phyloP scores from a whole-genome alignment of 1,140 invertebrate species.

The Saxidomus purpurata region DNA sequence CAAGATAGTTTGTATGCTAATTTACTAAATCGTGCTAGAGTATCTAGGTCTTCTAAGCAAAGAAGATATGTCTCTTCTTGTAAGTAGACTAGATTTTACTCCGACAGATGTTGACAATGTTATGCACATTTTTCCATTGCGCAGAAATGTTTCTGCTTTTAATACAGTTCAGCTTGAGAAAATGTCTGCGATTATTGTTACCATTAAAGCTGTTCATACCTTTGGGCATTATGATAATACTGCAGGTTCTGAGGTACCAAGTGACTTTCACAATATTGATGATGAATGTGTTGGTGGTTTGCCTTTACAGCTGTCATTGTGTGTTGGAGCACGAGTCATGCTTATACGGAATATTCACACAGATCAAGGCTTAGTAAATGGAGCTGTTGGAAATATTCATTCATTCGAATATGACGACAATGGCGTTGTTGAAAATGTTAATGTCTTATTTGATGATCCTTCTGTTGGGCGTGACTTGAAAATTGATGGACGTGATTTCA shows the following conservation, averaged over 20 bases:
- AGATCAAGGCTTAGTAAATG: slow-evolving; percentile 64
- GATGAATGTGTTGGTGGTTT: slow-evolving; percentile 50
- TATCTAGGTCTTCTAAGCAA: slow-evolving; percentile 43
- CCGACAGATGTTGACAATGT: slow-evolving; percentile 1
- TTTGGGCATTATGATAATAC: slow-evolving; percentile 46
- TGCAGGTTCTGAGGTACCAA: slow-evolving; percentile 43
- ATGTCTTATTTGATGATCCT: slow-evolving; percentile 68
- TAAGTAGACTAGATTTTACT: background rate
- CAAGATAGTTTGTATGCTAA: slow-evolving; percentile 10
- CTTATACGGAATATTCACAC: slow-evolving; percentile 66
- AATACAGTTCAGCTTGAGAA: background rate
- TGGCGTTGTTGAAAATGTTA: background rate
- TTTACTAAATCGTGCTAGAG: slow-evolving; percentile 52
- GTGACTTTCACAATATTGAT: slow-evolving; percentile 33
- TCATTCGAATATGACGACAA: background rate
- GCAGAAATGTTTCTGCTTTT: background rate
- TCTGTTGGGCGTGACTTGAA: slow-evolving; percentile 50
- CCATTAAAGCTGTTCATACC: slow-evolving; percentile 46
- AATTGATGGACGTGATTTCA: slow-evolving; percentile 20
- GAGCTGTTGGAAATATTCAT: slow-evolving; percentile 61
- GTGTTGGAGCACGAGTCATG: slow-evolving; percentile 58
- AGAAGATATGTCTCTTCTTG: slow-evolving; percentile 14
- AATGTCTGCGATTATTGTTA: background rate
- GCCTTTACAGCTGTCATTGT: background rate
- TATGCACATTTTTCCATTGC: slow-evolving; percentile 45